Percentiles rank a stretch among this genome's conserved stretches.
Conservation (phyloP, 1,140 invertebrate genomes). For the Drosophila varians region DNA sequence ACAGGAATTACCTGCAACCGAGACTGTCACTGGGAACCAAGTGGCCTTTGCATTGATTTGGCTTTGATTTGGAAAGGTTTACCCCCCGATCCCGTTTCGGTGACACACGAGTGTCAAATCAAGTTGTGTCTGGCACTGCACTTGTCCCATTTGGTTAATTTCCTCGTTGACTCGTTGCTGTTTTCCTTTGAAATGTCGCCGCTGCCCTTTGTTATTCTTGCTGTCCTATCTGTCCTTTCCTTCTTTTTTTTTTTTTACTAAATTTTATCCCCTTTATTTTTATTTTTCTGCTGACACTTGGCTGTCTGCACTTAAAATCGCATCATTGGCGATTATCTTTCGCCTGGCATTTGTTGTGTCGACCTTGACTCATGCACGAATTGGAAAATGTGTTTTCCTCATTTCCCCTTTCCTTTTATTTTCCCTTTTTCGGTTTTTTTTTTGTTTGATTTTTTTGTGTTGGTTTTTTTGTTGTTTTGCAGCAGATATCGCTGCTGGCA, state of each 20-base stretch:
- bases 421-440: constrained; percentile 3
- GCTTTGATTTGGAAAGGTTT: constrained; percentile 7
- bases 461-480: background rate
- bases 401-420: constrained; percentile 1
- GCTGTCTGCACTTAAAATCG: constrained; percentile 49
- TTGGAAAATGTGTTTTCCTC: constrained; percentile 37
- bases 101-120: constrained; percentile 24
- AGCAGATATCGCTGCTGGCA: constrained; percentile 6
- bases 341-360: constrained; percentile 26
- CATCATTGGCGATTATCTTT: constrained; percentile 50
- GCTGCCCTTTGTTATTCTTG: background rate
- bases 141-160: background rate
- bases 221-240: too few species aligned
- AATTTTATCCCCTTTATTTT: background rate
- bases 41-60: constrained; percentile 2
- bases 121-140: constrained; percentile 6
- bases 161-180: background rate
- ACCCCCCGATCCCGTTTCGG: constrained; percentile 8
- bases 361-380: constrained; percentile 48
- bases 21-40: background rate
- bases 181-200: background rate
- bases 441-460: background rate
- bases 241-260: background rate
- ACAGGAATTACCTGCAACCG: background rate
- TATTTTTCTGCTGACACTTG: constrained; percentile 24